Conservation (phyloP, 1,140 invertebrate genomes). For the Saccostrea cuccullata region DNA sequence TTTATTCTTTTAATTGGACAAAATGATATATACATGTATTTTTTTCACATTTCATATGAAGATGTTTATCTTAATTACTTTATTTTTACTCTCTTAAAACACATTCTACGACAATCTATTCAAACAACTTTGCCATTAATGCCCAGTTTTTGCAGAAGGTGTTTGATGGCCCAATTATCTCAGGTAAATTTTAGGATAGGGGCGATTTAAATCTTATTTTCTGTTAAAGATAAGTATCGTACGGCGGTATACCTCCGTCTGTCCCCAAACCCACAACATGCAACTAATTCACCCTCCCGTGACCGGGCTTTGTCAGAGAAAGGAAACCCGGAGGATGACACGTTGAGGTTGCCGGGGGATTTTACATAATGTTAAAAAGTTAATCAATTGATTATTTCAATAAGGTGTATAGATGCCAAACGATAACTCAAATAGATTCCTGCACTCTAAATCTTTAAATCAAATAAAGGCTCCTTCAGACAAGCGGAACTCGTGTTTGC, state of each 20-base stretch:
- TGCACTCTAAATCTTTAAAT: slow-evolving; percentile 20
- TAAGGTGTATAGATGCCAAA: slow-evolving; percentile 26
- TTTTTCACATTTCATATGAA: background rate
- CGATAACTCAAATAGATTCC: background rate
- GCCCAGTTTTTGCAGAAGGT: background rate
- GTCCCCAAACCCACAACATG: background rate
- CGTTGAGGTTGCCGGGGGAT: slow-evolving; percentile 5
- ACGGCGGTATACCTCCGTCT: background rate
- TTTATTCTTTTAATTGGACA: background rate
- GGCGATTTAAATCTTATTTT: slow-evolving; percentile 31
- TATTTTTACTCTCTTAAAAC: background rate
- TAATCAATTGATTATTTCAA: slow-evolving; percentile 37
- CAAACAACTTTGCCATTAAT: background rate
- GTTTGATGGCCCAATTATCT: background rate
- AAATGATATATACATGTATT: background rate
- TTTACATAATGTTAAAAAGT: slow-evolving; percentile 33
- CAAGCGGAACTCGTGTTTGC: slow-evolving; percentile 9
- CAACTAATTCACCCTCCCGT: background rate
- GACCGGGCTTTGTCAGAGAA: background rate
- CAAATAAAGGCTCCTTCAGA: slow-evolving; percentile 15
- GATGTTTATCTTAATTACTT: background rate
- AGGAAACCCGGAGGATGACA: background rate
- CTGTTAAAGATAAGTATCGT: background rate
- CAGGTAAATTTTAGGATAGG: background rate
- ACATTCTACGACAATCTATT: background rate